A percentile compares a stretch with the other conserved stretches of the same genome.
phyloP scores from a whole-genome alignment of 2,888 invertebrate genomes.

The Anaspis maculata region DNA sequence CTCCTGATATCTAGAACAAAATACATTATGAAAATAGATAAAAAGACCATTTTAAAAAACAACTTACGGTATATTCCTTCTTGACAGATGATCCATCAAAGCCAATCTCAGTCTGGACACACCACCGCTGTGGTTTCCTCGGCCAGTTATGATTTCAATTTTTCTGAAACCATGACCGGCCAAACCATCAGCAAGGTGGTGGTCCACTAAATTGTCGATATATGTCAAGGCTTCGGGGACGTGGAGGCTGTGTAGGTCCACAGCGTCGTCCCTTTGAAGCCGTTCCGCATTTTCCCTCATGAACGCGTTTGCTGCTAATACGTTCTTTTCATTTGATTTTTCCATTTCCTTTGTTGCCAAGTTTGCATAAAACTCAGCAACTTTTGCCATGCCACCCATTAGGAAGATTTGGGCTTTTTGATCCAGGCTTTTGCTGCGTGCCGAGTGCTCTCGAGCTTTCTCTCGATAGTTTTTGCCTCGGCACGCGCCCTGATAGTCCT shows the following conservation, averaged over 20 bases:
- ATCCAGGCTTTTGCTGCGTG: constrained; percentile 46
- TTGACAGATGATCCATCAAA: constrained; percentile 53
- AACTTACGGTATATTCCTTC: constrained; percentile 54
- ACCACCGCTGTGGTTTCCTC: constrained; percentile 68
- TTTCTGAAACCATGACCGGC: constrained; percentile 26
- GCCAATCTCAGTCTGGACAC: constrained; percentile 65
- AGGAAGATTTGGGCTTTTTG: constrained; percentile 45
- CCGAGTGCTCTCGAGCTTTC: constrained; percentile 44
- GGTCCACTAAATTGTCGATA: constrained; percentile 62
- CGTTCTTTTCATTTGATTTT: constrained; percentile 53
- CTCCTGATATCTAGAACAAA: neutral
- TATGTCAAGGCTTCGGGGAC: constrained; percentile 67
- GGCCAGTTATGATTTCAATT: constrained; percentile 70
- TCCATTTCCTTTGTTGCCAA: constrained; percentile 55
- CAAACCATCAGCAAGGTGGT: constrained; percentile 47
- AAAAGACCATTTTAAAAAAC: no score
- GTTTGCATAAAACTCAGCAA: constrained; percentile 66
- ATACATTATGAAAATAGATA: no score
- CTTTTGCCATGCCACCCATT: constrained; percentile 54
- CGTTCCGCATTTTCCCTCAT: constrained; percentile 46
- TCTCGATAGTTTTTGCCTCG: constrained; percentile 41
- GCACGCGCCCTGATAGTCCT: constrained; percentile 18
- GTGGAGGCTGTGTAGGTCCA: constrained; percentile 74
- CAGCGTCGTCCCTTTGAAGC: constrained; percentile 47
- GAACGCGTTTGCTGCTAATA: constrained; percentile 54